These are phyloP conservation scores for Octomys mimax DNA, from an alignment of 2,797 vertebrate genomes.

Conservation along the genomic window DNA sequence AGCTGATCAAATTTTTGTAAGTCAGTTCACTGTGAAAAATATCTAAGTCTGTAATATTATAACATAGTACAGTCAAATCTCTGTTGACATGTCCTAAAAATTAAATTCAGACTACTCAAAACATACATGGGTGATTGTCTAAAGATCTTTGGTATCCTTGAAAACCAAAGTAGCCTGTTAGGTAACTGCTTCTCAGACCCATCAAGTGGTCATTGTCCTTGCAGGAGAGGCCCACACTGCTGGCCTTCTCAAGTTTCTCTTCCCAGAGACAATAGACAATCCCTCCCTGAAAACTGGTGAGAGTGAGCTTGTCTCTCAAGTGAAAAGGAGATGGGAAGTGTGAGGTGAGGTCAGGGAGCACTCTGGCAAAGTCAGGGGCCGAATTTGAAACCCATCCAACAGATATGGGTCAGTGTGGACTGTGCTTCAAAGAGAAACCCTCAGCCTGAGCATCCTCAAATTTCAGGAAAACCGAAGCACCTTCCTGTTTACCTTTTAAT, in stretches of 20 bases:
- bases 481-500: constrained; percentile 40
- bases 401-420: constrained; percentile 69
- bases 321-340: constrained; percentile 75
- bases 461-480: constrained; percentile 59
- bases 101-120: constrained; percentile 62
- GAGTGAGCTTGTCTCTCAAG: constrained; percentile 74
- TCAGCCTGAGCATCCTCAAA: constrained; percentile 47
- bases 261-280: constrained; percentile 77
- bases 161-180: constrained; percentile 40
- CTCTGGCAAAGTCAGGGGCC: constrained; percentile 57
- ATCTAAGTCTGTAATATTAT: neutral
- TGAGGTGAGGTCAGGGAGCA: constrained; percentile 68
- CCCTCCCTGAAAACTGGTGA: constrained; percentile 66
- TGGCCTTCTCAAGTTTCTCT: constrained; percentile 80
- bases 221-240: constrained; percentile 59
- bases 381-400: constrained; percentile 61
- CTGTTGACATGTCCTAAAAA: constrained; percentile 35
- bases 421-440: constrained; percentile 66
- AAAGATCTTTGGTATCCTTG: constrained; percentile 43
- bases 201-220: constrained; percentile 73
- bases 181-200: constrained; percentile 38
- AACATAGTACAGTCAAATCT: constrained; percentile 18
- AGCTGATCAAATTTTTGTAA: constrained; percentile 53
- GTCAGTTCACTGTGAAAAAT: constrained; percentile 51
- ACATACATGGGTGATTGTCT: constrained; percentile 30